Evolutionary conservation across 2,113 vertebrate species (phyloP).

Genomic region (Odobenus rosmarus): DNA sequence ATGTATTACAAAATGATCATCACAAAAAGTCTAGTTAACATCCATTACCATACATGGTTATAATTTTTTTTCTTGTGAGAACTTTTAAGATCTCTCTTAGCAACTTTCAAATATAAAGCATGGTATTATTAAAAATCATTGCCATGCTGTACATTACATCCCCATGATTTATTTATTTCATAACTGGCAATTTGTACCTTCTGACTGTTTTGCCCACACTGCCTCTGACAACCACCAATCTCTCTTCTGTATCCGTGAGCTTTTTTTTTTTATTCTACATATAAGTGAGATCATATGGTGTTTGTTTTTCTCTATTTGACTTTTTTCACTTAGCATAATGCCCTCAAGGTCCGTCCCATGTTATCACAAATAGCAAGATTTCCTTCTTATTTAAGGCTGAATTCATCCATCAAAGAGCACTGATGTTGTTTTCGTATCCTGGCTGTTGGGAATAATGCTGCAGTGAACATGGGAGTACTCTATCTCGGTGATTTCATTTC

Average conservation of each 20-base stretch:
- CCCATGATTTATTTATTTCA: neutral
- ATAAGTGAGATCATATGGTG: neutral
- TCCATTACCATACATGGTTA: neutral
- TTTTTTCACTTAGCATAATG: neutral
- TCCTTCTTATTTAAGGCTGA: neutral
- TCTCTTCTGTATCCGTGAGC: neutral
- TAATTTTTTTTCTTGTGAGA: neutral
- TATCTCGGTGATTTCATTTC: neutral
- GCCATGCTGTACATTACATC: neutral
- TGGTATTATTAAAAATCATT: neutral
- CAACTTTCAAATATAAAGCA: neutral
- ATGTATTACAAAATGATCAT: neutral
- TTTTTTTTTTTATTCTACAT: neutral
- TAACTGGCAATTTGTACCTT: neutral
- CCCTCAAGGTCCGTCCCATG: neutral
- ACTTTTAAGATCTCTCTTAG: neutral
- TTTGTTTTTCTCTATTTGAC: neutral
- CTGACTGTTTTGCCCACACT: neutral
- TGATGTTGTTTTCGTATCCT: neutral
- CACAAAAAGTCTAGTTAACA: neutral
- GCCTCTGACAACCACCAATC: neutral
- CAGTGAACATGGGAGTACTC: neutral
- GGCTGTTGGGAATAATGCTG: neutral
- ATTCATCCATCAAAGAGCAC: neutral
- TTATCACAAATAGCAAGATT: neutral